Base-by-base conservation (phyloP, 2,113 vertebrate species). In the Manacus vitellinus region DNA sequence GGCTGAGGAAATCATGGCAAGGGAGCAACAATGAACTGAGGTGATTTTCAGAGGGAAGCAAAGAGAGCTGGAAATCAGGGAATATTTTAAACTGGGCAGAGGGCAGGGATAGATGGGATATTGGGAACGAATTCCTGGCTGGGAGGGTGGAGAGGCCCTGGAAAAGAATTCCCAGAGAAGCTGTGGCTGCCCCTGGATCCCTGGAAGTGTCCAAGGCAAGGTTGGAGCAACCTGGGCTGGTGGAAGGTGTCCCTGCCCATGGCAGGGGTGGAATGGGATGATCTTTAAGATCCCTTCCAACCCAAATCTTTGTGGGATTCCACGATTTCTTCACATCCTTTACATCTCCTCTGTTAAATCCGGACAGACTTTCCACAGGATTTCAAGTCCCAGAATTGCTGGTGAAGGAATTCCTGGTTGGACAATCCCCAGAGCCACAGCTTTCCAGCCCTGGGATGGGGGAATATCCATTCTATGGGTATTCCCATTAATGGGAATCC, bases 61-160 rank as follows among this genome's bases (percentile, higher is more conserved):
- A 46, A 35, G 33, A 44, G 3, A 59, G 16, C 2, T 21, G 4
- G 27, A 72, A 70, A 46, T 20, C 31, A 8, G 15, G 49, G 44
- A 79, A 56, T 51, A 35, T 27, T 56, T 47, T 17, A 75, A 93
- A 63, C 4, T 10, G 19, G 35, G 7, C 1, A 30, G 37, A 62
- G 17, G 61, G 17, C 25, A 41, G 61, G 35, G 35, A 1, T 19
- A 13, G 59, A 0, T 59, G 59, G 76, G 52, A 66, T 0, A 2
- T 3, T 51, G 51, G 68, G 76, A 58, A 35, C 58, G 76, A 58
- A 73, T 80, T 80, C 2, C 31, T 56, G 43, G 7, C 43, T 65
- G 41, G 52, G 72, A 74, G 71, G 52, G 52, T n/a, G 52, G 39
- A 22, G 3, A 56, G 71, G 49, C 9, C 8, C 30, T 73, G 75